Evolutionary conservation across 2,797 vertebrate species (phyloP), one percentile per base, ranked within the genome.

Genomic region (Mus spretus): DNA sequence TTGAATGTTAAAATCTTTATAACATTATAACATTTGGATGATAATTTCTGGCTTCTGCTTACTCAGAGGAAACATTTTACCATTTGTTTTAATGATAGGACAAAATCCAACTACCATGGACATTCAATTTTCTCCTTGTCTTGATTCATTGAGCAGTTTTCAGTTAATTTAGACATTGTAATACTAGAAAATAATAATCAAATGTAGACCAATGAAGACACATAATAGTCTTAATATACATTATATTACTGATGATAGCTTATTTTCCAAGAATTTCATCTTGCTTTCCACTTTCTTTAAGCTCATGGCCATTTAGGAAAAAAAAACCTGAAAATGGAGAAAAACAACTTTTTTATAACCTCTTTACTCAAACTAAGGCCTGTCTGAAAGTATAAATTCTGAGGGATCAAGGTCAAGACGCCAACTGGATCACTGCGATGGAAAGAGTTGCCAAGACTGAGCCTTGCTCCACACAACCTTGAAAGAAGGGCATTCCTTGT

Each of bases 211-310:
- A 82, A 7, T 12, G 13, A 92, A 80, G 31, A 94, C 15, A 92
- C 47, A n/a, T 44, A 93, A 79, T 4, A 74, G 28, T 72, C 61
- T 40, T 72, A 59, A n/a, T 72, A 47, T 7, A 53, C 20, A 53
- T 79, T 22, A n/a, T 1, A 67, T 55, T 78, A 63, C 55, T 72
- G 63, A 74, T 13, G 57, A 84, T 59, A 40, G 84, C 14, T 95
- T 84, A 81, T 94, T 92, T 94, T 78, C 79, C 34, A 97, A 91
- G 55, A 94, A 82, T 89, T 44, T 75, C 74, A 85, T 6, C 89
- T 96, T 22, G 83, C 14, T 86, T 83, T 70, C 77, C 37, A 95
- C 59, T 82, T 80, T 74, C 10, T 90, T 74, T 75, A 78, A 92
- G n/a, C 17, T 79, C 78, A 82, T 83, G 34, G 63, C 10, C 78